Conservation (phyloP, 2,113 vertebrate genomes). For the Cheirogaleus medius region DNA sequence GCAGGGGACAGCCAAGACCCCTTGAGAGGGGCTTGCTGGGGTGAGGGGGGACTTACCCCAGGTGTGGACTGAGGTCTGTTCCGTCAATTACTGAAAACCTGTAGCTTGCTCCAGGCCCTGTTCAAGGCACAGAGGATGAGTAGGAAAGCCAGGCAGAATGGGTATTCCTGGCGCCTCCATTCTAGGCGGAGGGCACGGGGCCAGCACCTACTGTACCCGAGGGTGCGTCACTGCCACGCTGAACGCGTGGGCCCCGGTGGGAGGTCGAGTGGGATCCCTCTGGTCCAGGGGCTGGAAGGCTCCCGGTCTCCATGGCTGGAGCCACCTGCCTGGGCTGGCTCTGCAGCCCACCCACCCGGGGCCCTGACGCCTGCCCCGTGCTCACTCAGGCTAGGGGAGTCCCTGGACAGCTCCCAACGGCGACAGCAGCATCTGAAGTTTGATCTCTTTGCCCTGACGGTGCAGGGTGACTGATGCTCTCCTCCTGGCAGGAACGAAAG, state of each 20-base stretch:
- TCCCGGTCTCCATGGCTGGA: neutral
- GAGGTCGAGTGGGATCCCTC: too few species aligned
- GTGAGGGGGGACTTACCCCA: too few species aligned
- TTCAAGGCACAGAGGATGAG: neutral
- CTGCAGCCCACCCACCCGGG: accelerated
- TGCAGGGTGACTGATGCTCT: neutral
- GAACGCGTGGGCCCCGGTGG: neutral
- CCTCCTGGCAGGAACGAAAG: neutral
- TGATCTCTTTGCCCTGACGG: neutral
- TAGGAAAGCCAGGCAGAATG: neutral
- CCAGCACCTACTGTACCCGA: accelerated
- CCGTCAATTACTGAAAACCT: neutral
- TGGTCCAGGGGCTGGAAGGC: neutral
- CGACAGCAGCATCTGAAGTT: neutral
- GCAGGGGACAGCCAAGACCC: neutral
- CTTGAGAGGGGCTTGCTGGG: neutral
- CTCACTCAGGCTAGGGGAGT: accelerated
- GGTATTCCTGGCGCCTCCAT: neutral
- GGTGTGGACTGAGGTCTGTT: neutral
- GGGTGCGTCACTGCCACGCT: accelerated
- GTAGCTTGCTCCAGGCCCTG: neutral
- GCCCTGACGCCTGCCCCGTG: neutral
- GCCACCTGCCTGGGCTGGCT: neutral
- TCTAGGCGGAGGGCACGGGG: neutral
- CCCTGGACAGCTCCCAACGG: accelerated